Base-by-base conservation (phyloP, 2,113 vertebrate genomes). In the Peromyscus leucopus region DNA sequence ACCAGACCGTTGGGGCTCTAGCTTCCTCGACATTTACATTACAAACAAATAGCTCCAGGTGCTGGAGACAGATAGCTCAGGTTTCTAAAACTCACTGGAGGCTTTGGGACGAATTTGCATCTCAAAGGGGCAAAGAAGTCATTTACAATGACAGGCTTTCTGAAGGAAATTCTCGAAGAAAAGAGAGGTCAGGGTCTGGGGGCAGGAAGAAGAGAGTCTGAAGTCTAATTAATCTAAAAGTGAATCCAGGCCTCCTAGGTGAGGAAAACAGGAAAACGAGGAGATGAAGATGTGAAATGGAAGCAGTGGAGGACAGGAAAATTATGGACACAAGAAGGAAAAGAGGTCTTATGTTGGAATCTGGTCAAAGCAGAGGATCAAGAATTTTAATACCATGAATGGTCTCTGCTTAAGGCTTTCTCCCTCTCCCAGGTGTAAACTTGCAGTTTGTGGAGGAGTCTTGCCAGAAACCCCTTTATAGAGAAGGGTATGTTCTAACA, bases 1-100 rank as follows among this genome's bases (percentile, higher is more conserved):
- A n/a, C 48, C 0, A 12, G 2, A 7, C 22, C 3, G 1, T 24
- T 1, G 36, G 15, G n/a, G n/a, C n/a, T 11, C 19, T 21, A 11
- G 7, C 21, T 42, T 57, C 48, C 28, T 36, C 17, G 0, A 7
- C 33, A 39, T 69, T 67, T 82, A 48, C 11, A 31, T 61, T 31
- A 71, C 42, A 82, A 69, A 63, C 57, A 82, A 69, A 51, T 7
- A 5, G 42, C 67, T 16, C 33, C 55, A 74, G 86, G 65, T 15
- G 65, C 33, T 31, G 31, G 55, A 12, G 55, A 46, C 59, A 84
- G 80, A 84, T 42, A 74, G 57, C 39, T 3, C 57, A 26, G 26
- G n/a, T 74, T 61, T 63, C 65, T 71, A 88, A 88, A 55, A 24
- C 33, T 36, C 28, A 22, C 6, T 8, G 48, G 65, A 71, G 46